These are phyloP conservation scores for Lasius platythorax DNA, from an alignment of 2,888 invertebrate genomes.

Conservation along the genomic window DNA sequence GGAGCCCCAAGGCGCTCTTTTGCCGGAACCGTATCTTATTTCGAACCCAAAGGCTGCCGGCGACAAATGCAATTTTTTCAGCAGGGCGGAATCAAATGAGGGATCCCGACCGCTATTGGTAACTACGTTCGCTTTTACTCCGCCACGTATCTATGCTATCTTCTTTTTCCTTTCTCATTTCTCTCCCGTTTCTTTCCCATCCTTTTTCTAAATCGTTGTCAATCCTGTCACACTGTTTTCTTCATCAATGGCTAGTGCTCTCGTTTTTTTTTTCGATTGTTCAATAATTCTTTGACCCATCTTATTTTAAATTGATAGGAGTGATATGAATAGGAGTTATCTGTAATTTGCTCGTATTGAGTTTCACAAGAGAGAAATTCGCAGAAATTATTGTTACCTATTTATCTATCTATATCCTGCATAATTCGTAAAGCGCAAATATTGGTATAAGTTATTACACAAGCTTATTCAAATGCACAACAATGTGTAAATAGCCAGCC, in stretches of 20 bases:
- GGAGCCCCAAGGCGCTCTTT: slow-evolving; percentile 74
- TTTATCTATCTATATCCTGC: slow-evolving; percentile 18
- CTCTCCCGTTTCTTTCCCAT: slow-evolving; percentile 43
- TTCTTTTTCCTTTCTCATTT: slow-evolving; percentile 53
- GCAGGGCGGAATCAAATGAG: slow-evolving; percentile 75
- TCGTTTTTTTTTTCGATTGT: slow-evolving; percentile 12
- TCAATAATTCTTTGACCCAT: not conserved
- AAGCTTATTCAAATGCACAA: slow-evolving; percentile 26
- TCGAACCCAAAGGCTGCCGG: slow-evolving; percentile 74
- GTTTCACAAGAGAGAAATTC: slow-evolving; percentile 15
- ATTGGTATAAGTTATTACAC: not conserved
- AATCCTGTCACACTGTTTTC: slow-evolving; percentile 35
- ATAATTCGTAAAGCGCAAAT: slow-evolving; percentile 25
- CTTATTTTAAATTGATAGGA: slow-evolving; percentile 21
- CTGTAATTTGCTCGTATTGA: not conserved
- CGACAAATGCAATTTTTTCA: slow-evolving; percentile 80
- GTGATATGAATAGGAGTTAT: not conserved
- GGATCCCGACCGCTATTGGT: slow-evolving; percentile 77
- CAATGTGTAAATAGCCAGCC: slow-evolving; percentile 34
- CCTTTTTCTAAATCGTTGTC: slow-evolving; percentile 45
- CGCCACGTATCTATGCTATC: slow-evolving; percentile 48
- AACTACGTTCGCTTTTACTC: slow-evolving; percentile 77
- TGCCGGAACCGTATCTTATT: slow-evolving; percentile 71
- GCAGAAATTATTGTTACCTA: slow-evolving; percentile 18
- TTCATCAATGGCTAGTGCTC: slow-evolving; percentile 19